Base-by-base conservation (phyloP, 2,113 vertebrate genomes). In the Caretta caretta region DNA sequence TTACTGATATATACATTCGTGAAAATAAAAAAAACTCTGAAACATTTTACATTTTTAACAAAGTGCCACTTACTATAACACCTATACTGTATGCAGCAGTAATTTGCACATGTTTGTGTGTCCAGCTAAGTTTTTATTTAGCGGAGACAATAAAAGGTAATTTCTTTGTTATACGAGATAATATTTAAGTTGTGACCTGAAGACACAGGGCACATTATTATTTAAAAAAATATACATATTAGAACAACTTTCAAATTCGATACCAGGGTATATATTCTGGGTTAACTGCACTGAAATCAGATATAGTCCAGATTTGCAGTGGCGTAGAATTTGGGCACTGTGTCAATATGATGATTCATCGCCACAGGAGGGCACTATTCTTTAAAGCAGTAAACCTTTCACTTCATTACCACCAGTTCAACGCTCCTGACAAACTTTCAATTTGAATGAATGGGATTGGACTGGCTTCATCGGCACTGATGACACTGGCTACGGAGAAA, bases 291-390 rank as follows among this genome's bases (percentile, higher is more conserved):
- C 35, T 25, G 25, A 83, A 69, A 91, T 69, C 54, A 31, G 48
- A 42, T 42, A 42, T 78, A 48, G 6, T 2, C 72, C 46, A 14
- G 84, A 83, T 59, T 3, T 85, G 51, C 2, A 24, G 25, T 8
- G 65, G n/a, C 27, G 62, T 46, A 31, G 54, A n/a, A 62, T 6
- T 57, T 8, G 46, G 90, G 81, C 0, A 0, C 83, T 14, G 83
- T 10, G 87, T 12, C 79, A 88, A 86, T 14, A 78, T 22, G 54
- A 6, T 4, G 14, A 5, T 1, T 31, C 42, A 78, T 8, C 42
- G 11, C 25, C 3, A 0, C n/a, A 29, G 38, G 5, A n/a, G 19
- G 86, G 22, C 81, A 8, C 0, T 1, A 53, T 5, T 29, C 48
- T n/a, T 86, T 19, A 90, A 94, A 91, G 46, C 50, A 87, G 80